Conservation (phyloP, 2,888 invertebrate species). For the Tigriopus californicus region DNA sequence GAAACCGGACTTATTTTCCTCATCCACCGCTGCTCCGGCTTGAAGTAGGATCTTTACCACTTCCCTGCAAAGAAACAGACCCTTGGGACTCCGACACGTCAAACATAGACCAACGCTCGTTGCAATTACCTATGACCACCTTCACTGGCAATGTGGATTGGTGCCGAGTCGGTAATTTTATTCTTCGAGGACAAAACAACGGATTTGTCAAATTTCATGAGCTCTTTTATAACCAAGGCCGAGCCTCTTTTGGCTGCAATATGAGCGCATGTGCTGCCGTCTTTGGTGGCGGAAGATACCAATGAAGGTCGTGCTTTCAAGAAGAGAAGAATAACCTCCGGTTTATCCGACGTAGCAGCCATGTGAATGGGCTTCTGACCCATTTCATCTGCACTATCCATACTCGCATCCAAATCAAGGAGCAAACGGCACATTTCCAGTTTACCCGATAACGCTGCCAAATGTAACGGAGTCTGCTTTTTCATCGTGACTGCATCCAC, state of each 20-base stretch:
- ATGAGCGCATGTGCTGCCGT: slow-evolving; percentile 97
- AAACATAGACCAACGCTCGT: no score
- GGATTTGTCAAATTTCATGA: slow-evolving; percentile 93
- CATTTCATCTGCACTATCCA: slow-evolving; percentile 83
- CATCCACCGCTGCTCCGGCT: slow-evolving; percentile 81
- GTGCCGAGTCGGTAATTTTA: slow-evolving; percentile 87
- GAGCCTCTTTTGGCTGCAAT: slow-evolving; percentile 97
- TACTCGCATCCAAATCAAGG: slow-evolving; percentile 77
- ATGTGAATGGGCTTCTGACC: slow-evolving; percentile 93
- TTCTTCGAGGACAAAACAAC: slow-evolving; percentile 92
- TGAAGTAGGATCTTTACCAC: slow-evolving; percentile 82
- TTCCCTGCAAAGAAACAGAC: no score
- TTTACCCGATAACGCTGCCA: slow-evolving; percentile 90
- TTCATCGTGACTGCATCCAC: slow-evolving; percentile 86
- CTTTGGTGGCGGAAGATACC: slow-evolving; percentile 66
- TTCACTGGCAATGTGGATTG: slow-evolving; percentile 89
- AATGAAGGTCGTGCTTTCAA: slow-evolving; percentile 81
- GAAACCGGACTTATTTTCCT: slow-evolving; percentile 43
- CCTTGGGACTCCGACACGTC: no score
- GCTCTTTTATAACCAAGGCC: slow-evolving; percentile 87
- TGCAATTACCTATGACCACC: slow-evolving; percentile 58
- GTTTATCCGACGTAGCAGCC: slow-evolving; percentile 92
- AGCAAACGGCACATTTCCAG: slow-evolving; percentile 36
- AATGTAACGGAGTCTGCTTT: slow-evolving; percentile 90
- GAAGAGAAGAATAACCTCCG: slow-evolving; percentile 93